Conservation (phyloP, 2,797 vertebrate species). For the Coregonus suidteri region DNA sequence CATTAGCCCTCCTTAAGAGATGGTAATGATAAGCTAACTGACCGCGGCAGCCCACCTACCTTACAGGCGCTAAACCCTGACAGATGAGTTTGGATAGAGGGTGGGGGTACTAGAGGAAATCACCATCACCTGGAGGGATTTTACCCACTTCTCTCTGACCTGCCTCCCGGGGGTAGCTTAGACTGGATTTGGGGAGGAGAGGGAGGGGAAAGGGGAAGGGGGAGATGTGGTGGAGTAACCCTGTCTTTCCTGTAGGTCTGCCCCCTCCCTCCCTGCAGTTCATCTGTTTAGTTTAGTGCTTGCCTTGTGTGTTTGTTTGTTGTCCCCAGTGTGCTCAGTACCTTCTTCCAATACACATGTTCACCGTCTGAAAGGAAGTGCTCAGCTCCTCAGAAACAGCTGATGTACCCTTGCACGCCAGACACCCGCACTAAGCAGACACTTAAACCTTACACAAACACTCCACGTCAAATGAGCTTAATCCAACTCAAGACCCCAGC, state of each 20-base stretch:
- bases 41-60: conserved; percentile 35
- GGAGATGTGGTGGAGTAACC: neutral
- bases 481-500: neutral
- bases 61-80: conserved; percentile 28
- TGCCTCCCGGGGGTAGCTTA: neutral
- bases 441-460: conserved; percentile 2
- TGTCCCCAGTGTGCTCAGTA: neutral
- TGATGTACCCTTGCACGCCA: neutral
- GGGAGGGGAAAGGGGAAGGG: neutral
- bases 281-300: neutral
- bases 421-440: neutral
- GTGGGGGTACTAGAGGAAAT: conserved; percentile 12
- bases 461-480: neutral
- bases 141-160: conserved; percentile 1
- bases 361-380: neutral
- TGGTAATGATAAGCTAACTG: conserved; percentile 62
- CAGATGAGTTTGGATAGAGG: conserved; percentile 23
- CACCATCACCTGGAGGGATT: neutral
- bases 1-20: conserved; percentile 62
- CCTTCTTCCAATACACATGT: conserved; percentile 3
- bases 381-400: neutral
- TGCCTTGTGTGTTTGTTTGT: neutral
- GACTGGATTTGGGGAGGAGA: neutral
- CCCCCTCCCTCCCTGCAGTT: neutral
- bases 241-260: neutral